Base-by-base conservation (phyloP, 2,888 invertebrate genomes). In the Pantelozetes paolii region DNA sequence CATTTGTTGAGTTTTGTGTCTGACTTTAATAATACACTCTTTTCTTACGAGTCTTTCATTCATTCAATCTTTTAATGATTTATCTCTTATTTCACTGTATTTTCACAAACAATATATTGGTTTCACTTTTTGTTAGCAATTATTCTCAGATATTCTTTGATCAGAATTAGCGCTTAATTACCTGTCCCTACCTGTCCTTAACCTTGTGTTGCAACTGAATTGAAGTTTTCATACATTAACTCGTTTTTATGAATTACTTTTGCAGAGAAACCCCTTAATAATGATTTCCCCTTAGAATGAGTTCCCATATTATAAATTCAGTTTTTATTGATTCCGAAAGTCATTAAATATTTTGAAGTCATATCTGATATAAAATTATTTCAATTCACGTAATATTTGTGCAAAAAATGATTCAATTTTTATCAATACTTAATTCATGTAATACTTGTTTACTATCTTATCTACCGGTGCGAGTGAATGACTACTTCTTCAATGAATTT, bases 241-340 rank as follows among this genome's bases (percentile, higher is more conserved):
- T 20, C 18, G 3, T 50, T 50, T 50, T 18, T 50, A 5, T 11
- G 50, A n/a, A 5, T 50, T 50, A 11, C n/a, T n/a, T n/a, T n/a
- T n/a, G n/a, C n/a, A n/a, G n/a, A n/a, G n/a, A n/a, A n/a, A n/a
- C n/a, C n/a, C n/a, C n/a, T n/a, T n/a, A n/a, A n/a, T n/a, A n/a
- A n/a, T n/a, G n/a, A n/a, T n/a, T n/a, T n/a, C n/a, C n/a, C n/a
- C n/a, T n/a, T n/a, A 5, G 28, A 57, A 26, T 23, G 1, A 15
- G 20, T 62, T 62, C 62, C 62, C 62, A 62, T 62, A 62, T 62
- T 62, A 62, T 62, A n/a, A 62, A 62, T 62, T 62, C 62, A 32
- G 18, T 32, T 62, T 32, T 62, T 30, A 67, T 40, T 67, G 42
- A 67, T 67, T 26, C 42, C 67, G 26, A 42, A 67, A 67, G 42